Percentiles rank a stretch among this genome's conserved stretches.
phyloP scores from a whole-genome alignment of 1,140 invertebrate species.

The Bradysia coprophila region DNA sequence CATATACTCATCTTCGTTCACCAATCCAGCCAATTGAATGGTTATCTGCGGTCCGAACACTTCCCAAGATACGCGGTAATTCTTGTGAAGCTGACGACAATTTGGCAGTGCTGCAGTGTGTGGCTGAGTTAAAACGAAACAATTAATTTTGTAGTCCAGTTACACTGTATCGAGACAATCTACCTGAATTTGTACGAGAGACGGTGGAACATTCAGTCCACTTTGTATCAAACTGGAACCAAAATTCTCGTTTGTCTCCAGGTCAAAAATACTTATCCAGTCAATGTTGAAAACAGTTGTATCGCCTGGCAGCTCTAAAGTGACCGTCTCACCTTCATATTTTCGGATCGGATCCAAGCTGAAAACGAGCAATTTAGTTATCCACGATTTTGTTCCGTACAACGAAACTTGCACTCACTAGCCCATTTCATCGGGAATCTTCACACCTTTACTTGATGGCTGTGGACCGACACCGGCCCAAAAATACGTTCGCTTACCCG shows the following conservation, averaged over 20 bases:
- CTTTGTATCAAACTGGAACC: conserved; percentile 64
- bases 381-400: background rate
- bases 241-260: conserved; percentile 46
- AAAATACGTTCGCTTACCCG: conserved; percentile 60
- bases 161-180: too few relatives aligned
- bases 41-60: conserved; percentile 78
- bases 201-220: conserved; percentile 70
- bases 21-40: conserved; percentile 64
- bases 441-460: conserved; percentile 56
- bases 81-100: conserved; percentile 67
- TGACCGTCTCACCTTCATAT: conserved; percentile 58
- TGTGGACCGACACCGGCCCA: conserved; percentile 77
- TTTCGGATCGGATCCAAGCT: conserved; percentile 49
- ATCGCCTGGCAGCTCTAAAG: conserved; percentile 61
- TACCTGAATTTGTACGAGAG: conserved; percentile 38
- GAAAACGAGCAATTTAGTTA: too few relatives aligned
- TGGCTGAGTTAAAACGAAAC: too few relatives aligned
- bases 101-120: conserved; percentile 49
- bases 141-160: too few relatives aligned
- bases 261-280: conserved; percentile 70
- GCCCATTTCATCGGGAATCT: conserved; percentile 80
- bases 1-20: conserved; percentile 62
- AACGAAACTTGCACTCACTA: conserved; percentile 62
- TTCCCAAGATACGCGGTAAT: conserved; percentile 74
- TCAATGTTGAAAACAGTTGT: conserved; percentile 66